These are phyloP conservation scores for Ophion ellenae DNA, from an alignment of 2,888 invertebrate genomes.

Conservation along the genomic window DNA sequence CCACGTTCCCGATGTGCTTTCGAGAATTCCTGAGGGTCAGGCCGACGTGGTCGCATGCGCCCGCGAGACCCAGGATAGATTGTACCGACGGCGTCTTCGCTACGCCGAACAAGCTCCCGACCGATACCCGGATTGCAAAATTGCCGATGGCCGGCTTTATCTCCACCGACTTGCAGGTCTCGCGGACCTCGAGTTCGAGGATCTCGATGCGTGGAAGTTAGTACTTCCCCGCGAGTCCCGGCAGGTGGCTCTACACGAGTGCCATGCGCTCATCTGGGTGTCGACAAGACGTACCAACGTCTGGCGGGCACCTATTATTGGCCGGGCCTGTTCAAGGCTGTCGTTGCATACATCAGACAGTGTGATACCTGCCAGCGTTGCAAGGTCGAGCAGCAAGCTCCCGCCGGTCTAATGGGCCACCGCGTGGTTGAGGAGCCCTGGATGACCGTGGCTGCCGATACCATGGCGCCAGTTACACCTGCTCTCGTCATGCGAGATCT, in stretches of 20 bases:
- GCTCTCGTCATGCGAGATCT: constrained; percentile 65
- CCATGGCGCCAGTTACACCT: constrained; percentile 62
- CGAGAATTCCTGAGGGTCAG: constrained; percentile 15
- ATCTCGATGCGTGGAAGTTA: constrained; percentile 55
- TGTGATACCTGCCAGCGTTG: constrained; percentile 33
- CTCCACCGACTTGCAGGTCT: not conserved
- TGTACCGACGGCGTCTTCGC: too few relatives aligned
- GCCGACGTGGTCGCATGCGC: not conserved
- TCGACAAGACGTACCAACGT: constrained; percentile 24
- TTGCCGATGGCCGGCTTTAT: constrained; percentile 19
- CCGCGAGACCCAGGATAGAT: too few relatives aligned
- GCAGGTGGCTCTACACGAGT: constrained; percentile 2
- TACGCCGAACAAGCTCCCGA: not conserved
- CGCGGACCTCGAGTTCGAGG: not conserved
- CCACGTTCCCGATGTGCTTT: constrained; percentile 59
- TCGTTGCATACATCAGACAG: constrained; percentile 28
- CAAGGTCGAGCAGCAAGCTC: not conserved
- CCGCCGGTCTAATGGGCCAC: constrained; percentile 17
- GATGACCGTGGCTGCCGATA: constrained; percentile 54
- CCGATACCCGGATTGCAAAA: too few relatives aligned
- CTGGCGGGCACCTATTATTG: constrained; percentile 60
- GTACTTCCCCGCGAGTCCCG: constrained; percentile 48
- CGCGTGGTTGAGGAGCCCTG: constrained; percentile 51
- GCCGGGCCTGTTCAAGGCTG: not conserved
- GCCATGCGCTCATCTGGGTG: constrained; percentile 49